phyloP scores from a whole-genome alignment of 2,113 vertebrate species.

The Arvicanthis niloticus region DNA sequence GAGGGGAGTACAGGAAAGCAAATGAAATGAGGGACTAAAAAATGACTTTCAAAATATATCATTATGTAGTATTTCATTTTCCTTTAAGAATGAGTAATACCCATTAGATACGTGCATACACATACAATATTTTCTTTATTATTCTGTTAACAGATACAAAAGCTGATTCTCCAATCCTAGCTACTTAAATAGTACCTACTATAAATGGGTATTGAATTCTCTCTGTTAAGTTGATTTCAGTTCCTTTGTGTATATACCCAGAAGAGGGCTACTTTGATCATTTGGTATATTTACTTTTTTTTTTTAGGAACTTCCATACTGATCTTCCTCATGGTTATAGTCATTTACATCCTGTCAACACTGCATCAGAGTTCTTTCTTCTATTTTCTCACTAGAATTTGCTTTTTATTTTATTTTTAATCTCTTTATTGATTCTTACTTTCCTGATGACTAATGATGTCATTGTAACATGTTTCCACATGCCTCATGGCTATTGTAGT shows the following conservation, averaged over 20 bases:
- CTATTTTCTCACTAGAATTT: neutral
- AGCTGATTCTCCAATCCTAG: neutral
- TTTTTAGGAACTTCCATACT: neutral
- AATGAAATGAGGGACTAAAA: neutral
- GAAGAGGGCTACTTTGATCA: neutral
- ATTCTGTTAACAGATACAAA: neutral
- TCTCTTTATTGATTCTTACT: neutral
- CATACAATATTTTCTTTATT: neutral
- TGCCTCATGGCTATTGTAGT: neutral
- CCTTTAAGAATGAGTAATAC: neutral
- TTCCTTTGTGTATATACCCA: neutral
- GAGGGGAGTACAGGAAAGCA: neutral
- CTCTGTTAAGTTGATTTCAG: neutral
- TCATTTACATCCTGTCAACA: neutral
- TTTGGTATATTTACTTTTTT: neutral
- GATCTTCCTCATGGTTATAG: neutral
- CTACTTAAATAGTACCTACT: neutral
- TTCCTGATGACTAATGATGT: neutral
- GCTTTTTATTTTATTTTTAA: neutral
- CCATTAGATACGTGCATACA: neutral
- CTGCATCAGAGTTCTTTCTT: neutral
- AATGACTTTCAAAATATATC: neutral
- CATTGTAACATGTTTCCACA: neutral
- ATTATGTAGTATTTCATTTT: neutral
- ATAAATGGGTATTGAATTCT: neutral